Evolutionary conservation across 2,797 vertebrate genomes (phyloP), one percentile per base, ranked within the genome.

Genomic region (Sebastes hubbsi): DNA sequence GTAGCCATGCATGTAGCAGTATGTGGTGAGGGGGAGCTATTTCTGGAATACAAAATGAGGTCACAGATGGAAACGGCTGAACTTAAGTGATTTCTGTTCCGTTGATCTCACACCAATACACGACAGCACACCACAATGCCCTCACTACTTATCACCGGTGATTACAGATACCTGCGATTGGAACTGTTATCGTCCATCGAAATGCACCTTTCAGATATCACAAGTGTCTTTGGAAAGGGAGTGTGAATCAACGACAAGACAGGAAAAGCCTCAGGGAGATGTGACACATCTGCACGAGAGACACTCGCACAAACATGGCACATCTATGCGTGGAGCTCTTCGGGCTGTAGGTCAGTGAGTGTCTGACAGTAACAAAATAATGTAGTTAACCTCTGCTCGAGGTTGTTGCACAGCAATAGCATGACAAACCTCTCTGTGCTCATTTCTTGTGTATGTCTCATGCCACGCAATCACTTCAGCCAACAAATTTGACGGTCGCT

Each of bases 31-130:
- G 75, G 71, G 22, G 12, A 83, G 90, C 88, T 93, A 92, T 94
- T 94, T 93, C 80, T 89, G 85, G 87, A 88, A 76, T 75, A 82
- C 8, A 42, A 91, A 95, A 91, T 84, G 78, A 89, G 94, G 94
- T 94, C 92, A 90, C 84, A 88, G 81, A 85, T 83, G 81, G 84
- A 91, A 86, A 86, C 36, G 16, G 81, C 77, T 79, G 77, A 89
- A 87, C 77, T 82, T 77, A 87, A 88, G 89, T 90, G 82, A 88
- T 90, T 87, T 91, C 61, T 78, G 69, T 78, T 89, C 81, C 85
- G 58, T 49, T 61, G 25, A 78, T 75, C 65, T 83, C 60, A 56
- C 75, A 84, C 68, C 75, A 56, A 30, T 49, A 58, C 82, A 60
- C 78, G 77, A 66, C 78, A 52, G 60, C 78, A 29, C 67, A 27